phyloP scores from a whole-genome alignment of 1,140 invertebrate species.

The Pogonomyrmex barbatus region DNA sequence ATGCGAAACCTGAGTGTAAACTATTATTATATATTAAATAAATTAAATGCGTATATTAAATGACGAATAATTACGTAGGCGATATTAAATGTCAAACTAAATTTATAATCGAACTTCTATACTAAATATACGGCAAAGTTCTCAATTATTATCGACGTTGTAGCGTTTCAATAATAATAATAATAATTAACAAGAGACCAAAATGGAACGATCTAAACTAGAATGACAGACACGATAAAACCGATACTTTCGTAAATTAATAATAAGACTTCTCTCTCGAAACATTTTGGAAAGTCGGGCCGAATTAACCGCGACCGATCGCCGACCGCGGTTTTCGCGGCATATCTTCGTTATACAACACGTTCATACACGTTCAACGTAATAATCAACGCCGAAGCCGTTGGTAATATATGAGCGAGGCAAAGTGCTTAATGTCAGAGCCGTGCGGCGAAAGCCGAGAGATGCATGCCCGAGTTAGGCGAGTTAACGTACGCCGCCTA shows the following conservation, averaged over 20 bases:
- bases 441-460: slow-evolving; percentile 52
- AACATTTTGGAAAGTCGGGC: slow-evolving; percentile 30
- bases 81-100: not conserved
- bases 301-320: slow-evolving; percentile 66
- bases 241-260: not conserved
- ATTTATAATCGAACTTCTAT: not conserved
- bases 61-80: not conserved
- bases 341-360: slow-evolving; percentile 34
- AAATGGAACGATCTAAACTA: slow-evolving; percentile 54
- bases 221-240: not conserved
- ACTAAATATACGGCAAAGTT: not conserved
- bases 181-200: slow-evolving; percentile 14
- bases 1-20: not conserved
- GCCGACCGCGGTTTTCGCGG: slow-evolving; percentile 28
- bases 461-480: slow-evolving; percentile 59
- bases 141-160: not conserved
- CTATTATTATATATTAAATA: slow-evolving; percentile 1
- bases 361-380: slow-evolving; percentile 54
- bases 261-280: not conserved
- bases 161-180: not conserved
- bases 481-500: slow-evolving; percentile 63
- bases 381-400: slow-evolving; percentile 68
- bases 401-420: slow-evolving; percentile 69
- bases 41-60: not conserved
- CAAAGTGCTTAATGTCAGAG: slow-evolving; percentile 74